Evolutionary conservation across 1,140 invertebrate species (phyloP), one percentile per base, ranked within the genome.

Genomic region (Tetramorium simillimum): DNA sequence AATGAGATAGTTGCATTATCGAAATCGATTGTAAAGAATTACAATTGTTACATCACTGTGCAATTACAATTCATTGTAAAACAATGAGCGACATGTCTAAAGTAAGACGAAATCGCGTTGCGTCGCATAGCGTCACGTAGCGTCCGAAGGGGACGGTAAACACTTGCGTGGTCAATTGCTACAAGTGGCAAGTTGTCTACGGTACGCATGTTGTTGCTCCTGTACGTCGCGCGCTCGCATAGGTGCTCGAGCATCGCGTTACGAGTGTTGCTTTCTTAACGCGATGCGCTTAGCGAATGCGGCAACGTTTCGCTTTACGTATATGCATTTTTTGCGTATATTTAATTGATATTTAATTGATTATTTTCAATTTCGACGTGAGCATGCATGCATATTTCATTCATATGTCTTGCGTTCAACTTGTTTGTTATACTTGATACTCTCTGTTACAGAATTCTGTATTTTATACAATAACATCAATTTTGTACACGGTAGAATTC

Each of bases 91-190:
- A 43, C 43, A 60, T 69, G 40, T 86, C 56, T 58, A 60, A 90
- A 86, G 77, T 70, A 78, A 89, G 70, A 77, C 76, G 75, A 81
- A 90, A 91, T 84, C 73, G 86, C 90, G 90, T 93, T 92, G 93
- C 94, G 90, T 93, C 93, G 93, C 94, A 95, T 95, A 95, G 93
- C 92, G 70, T 95, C 94, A 94, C 94, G 94, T 95, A 94, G 67
- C 73, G 33, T 33, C 86, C 88, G 89, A 93, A 91, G 92, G 94
- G 94, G 94, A 94, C 94, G 91, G 92, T 94, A 95, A 95, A 95
- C 94, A 95, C 93, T 95, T 94, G 93, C 92, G 89, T 90, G 88
- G 93, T 91, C 94, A 94, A 94, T 95, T 95, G 94, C 92, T 91
- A 92, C 93, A 94, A 94, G 93, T 95, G 92, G 92, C 92, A 91